Evolutionary conservation across 2,888 invertebrate species (phyloP).

Genomic region (Epinotia brunnichana): DNA sequence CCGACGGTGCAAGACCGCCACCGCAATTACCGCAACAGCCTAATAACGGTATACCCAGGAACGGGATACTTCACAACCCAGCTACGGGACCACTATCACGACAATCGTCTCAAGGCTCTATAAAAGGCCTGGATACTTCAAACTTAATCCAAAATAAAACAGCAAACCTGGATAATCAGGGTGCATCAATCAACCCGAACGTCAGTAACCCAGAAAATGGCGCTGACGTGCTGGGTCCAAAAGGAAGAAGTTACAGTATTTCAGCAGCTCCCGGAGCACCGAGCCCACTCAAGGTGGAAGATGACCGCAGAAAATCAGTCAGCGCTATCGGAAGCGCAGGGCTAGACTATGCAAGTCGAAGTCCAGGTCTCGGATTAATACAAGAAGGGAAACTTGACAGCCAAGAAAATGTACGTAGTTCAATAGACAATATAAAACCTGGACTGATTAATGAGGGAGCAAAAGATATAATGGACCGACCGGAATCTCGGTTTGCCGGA

Average conservation of each 20-base stretch:
- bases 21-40: conserved; percentile 59
- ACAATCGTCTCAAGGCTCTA: conserved; percentile 75
- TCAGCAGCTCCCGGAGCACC: conserved; percentile 79
- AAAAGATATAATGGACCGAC: conserved; percentile 67
- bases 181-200: conserved; percentile 62
- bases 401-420: conserved; percentile 73
- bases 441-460: conserved; percentile 65
- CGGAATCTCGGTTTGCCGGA: conserved; percentile 76
- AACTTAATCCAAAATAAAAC: conserved; percentile 68
- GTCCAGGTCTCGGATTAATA: conserved; percentile 75
- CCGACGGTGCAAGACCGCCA: conserved; percentile 64
- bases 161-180: conserved; percentile 79
- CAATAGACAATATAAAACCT: conserved; percentile 74
- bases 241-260: conserved; percentile 82
- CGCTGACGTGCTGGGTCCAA: conserved; percentile 72
- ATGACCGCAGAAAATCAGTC: conserved; percentile 80
- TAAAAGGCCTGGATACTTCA: conserved; percentile 69
- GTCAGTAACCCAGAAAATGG: conserved; percentile 69
- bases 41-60: conserved; percentile 64
- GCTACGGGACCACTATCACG: conserved; percentile 63
- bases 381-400: conserved; percentile 77
- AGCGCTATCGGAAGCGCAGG: conserved; percentile 76
- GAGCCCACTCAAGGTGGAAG: conserved; percentile 74
- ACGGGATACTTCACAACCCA: conserved; percentile 55
- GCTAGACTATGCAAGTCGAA: conserved; percentile 70